Evolutionary conservation across 2,888 invertebrate species (phyloP).

Genomic region (Netelia inedita): DNA sequence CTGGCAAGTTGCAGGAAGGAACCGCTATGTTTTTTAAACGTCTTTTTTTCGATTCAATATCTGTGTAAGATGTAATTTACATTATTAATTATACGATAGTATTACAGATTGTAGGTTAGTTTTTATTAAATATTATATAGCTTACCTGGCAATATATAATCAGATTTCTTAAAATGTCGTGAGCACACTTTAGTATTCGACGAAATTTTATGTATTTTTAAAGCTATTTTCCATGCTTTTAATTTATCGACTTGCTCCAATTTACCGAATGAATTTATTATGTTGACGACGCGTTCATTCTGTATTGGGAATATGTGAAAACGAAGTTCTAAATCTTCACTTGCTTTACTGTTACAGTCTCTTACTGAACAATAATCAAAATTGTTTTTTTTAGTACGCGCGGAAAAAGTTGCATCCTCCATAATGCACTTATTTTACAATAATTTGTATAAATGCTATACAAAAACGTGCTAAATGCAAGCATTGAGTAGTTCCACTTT

Average conservation of each 20-base stretch:
- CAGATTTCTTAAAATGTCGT: neutral
- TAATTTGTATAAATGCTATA: no score
- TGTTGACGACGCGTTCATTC: neutral
- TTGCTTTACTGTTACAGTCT: no score
- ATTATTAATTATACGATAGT: neutral
- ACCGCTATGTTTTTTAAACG: neutral
- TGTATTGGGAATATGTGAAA: neutral
- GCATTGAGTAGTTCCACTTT: no score
- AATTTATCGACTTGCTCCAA: neutral
- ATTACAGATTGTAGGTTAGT: neutral
- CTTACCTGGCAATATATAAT: constrained; percentile 1
- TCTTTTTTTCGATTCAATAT: neutral
- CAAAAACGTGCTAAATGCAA: no score
- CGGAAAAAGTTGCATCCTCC: no score
- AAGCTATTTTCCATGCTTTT: constrained; percentile 3
- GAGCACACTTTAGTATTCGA: neutral
- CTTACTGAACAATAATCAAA: no score
- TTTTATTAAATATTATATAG: neutral
- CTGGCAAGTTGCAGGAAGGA: neutral
- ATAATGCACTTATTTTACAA: no score
- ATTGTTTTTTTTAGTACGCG: no score
- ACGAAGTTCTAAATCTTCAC: neutral
- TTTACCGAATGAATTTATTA: neutral
- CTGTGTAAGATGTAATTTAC: neutral
- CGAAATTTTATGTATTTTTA: neutral